phyloP scores from a whole-genome alignment of 2,888 invertebrate genomes.

The Dynastes hyllus region DNA sequence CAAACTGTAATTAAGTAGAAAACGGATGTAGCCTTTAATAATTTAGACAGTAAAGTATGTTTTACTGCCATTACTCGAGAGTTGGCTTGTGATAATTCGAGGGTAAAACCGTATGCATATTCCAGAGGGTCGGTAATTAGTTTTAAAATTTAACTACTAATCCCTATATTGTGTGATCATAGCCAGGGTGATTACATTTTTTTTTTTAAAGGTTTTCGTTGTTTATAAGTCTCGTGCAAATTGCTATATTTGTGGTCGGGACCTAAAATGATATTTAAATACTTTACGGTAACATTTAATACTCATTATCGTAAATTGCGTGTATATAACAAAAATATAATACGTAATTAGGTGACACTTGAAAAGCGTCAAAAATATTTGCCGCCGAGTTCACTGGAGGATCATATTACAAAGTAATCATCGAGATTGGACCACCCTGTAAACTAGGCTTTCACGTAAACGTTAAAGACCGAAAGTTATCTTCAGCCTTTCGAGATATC shows the following conservation, averaged over 20 bases:
- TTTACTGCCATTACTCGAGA: too few relatives aligned
- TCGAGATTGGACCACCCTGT: conserved; percentile 28
- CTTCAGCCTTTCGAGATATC: not conserved
- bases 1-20: conserved; percentile 8
- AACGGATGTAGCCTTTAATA: not conserved
- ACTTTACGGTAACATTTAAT: too few relatives aligned
- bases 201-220: too few relatives aligned
- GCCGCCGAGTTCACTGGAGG: not conserved
- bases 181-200: too few relatives aligned
- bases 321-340: too few relatives aligned
- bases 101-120: not conserved
- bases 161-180: not conserved
- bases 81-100: not conserved
- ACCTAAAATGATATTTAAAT: too few relatives aligned
- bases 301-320: too few relatives aligned
- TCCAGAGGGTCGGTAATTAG: conserved; percentile 1
- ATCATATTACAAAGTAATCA: conserved; percentile 23
- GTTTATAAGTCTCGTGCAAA: too few relatives aligned
- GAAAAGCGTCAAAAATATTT: not conserved
- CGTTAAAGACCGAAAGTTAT: not conserved
- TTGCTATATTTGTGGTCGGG: too few relatives aligned
- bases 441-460: not conserved
- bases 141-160: conserved; percentile 11
- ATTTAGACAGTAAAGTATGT: not conserved
- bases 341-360: not conserved